Percentiles rank a stretch among this genome's conserved stretches.
Evolutionary conservation across 2,113 vertebrate species (phyloP).

Genomic region (Sceloporus tristichus): DNA sequence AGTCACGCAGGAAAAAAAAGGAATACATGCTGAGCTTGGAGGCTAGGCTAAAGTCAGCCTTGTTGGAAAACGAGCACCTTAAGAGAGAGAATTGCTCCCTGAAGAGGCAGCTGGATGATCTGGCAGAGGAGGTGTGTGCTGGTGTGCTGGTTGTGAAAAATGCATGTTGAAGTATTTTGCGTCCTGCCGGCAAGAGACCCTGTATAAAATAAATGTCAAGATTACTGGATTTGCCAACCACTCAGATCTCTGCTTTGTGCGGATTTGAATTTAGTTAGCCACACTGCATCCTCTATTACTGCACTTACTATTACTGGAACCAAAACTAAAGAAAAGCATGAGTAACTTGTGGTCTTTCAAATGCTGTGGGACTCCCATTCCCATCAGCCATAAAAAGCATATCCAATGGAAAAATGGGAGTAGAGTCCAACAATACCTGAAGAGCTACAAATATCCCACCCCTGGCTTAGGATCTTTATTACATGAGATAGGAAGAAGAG

Average conservation of each 20-base stretch:
- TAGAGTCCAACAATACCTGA: background rate
- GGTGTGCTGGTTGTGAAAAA: constrained; percentile 9
- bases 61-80: constrained; percentile 89
- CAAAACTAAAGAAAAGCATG: background rate
- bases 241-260: background rate
- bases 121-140: constrained; percentile 85
- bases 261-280: background rate
- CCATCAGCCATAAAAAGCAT: background rate
- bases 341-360: background rate
- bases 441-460: background rate
- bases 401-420: background rate
- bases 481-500: background rate
- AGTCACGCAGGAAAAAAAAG: constrained; percentile 95
- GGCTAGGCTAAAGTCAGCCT: constrained; percentile 85
- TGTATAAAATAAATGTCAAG: background rate
- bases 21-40: constrained; percentile 93
- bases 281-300: background rate
- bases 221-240: no score
- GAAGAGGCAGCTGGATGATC: constrained; percentile 90
- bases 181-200: background rate
- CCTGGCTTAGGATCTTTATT: background rate
- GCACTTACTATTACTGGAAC: background rate
- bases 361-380: no score
- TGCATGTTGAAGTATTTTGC: background rate
- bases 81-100: constrained; percentile 92